Base-by-base conservation (phyloP, 2,113 vertebrate species). In the Coturnix japonica region DNA sequence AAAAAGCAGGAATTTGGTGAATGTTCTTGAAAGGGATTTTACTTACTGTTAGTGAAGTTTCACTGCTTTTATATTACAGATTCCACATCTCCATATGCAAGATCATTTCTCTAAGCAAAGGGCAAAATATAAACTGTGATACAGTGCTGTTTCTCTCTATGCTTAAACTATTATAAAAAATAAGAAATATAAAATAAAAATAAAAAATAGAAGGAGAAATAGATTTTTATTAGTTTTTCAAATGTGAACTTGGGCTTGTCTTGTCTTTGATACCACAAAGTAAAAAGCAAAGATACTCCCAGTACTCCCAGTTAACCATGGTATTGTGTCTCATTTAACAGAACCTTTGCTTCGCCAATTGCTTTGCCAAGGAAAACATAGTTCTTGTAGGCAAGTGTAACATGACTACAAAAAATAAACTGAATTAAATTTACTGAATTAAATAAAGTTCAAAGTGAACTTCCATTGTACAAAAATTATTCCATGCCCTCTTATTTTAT, bases 21-120 rank as follows among this genome's bases (percentile, higher is more conserved):
- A 88, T 16, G 6, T 20, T 87, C 63, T 85, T 37, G 37, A 80
- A 96, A 91, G 69, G 11, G 94, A 26, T 66, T 87, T 69, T 87
- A 91, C 31, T 87, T 84, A 46, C 22, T 41, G n/a, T 54, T 93
- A 73, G 46, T 79, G 19, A 56, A 30, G 19, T 84, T 28, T 90
- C 69, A 64, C 47, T 84, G 53, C 23, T 85, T 75, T 90, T 91
- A 35, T 49, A 16, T 59, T 35, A 81, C 10, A 51, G 35, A 77
- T 35, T 83, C 30, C 21, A 8, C 71, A 64, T 26, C 21, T 54
- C 41, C 70, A 66, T 85, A 17, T 30, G 22, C 3, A 28, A 23
- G 13, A 91, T n/a, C 44, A 49, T 87, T 79, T 54, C n/a, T 53
- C 30, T 44, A 60, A 79, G 78, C 61, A 91, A 95, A 61, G 4